Base-by-base conservation (phyloP, 2,797 vertebrate genomes). In the Heliangelus exortis region DNA sequence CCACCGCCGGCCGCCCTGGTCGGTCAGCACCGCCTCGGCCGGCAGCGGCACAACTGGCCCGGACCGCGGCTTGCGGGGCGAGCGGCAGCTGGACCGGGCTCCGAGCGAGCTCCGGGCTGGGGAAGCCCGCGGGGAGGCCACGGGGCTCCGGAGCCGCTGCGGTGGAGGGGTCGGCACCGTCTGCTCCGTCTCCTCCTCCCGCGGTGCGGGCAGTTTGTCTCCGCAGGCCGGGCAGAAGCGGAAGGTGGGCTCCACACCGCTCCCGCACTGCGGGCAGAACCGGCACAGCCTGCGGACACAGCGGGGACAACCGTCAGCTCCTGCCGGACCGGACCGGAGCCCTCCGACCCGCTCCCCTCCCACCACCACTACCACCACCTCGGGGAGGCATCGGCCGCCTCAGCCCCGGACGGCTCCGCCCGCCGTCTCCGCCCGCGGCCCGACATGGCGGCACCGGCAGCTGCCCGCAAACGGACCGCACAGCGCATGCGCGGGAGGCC, bases 151-250 rank as follows among this genome's bases (percentile, higher is more conserved):
- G 25, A 31, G 2, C 47, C 3, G 75, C n/a, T 17, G 18, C 14
- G 6, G 48, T 16, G 28, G 28, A 8, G 57, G 59, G 50, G 77
- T 23, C 7, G 10, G 7, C 4, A 21, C 11, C 3, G n/a, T 12
- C 50, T 6, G 45, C 48, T 25, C 78, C 53, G 89, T 66, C 14
- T 96, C 91, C 29, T 17, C 22, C 25, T 6, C 43, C 23, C 10
- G 72, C 26, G 21, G 45, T n/a, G 63, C 22, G 62, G 98, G 98
- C 54, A 99, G 93, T 91, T 96, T 97, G 43, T 96, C 95, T 16
- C 99, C 99, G 53, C 99, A 99, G 3, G 97, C 97, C 2, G 99
- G 99, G 95, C 99, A 99, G 89, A 99, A 99, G 61, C 91, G 98
- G 94, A 98, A 99, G 1, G 61, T 51, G 10, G 97, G 94, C 92